A percentile compares a stretch with the other conserved stretches of the same genome.
Conservation (phyloP, 2,888 invertebrate species). For the Drosophila diplacantha region DNA sequence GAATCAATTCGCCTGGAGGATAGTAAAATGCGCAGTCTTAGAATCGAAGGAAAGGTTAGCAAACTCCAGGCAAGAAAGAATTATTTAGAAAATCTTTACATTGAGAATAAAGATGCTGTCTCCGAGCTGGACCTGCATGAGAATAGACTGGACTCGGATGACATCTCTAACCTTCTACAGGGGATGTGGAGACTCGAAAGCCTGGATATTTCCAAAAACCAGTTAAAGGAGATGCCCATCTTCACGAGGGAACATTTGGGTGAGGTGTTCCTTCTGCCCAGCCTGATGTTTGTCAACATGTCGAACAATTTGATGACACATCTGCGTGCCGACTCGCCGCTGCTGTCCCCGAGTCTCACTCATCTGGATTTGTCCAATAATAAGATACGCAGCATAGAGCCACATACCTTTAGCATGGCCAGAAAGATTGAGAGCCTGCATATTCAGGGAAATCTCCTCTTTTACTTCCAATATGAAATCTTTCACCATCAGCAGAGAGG, state of each 20-base stretch:
- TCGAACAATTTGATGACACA: background rate
- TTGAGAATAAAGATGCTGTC: background rate
- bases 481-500: background rate
- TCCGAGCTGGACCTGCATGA: background rate
- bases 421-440: background rate
- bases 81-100: background rate
- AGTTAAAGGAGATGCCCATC: background rate
- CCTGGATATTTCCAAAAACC: slow-evolving; percentile 1
- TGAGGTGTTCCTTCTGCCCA: slow-evolving; percentile 1
- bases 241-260: background rate
- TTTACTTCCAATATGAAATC: background rate
- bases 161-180: background rate
- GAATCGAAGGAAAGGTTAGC: background rate
- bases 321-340: background rate
- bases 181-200: slow-evolving; percentile 1
- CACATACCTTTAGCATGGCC: background rate
- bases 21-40: background rate
- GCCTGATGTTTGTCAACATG: background rate
- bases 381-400: background rate
- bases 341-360: background rate
- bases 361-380: background rate
- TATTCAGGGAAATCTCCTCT: background rate
- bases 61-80: background rate
- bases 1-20: background rate
- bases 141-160: background rate